A percentile compares a stretch with the other conserved stretches of the same genome.
phyloP scores from a whole-genome alignment of 2,888 invertebrate genomes.

The Leptarthrus brevirostris region DNA sequence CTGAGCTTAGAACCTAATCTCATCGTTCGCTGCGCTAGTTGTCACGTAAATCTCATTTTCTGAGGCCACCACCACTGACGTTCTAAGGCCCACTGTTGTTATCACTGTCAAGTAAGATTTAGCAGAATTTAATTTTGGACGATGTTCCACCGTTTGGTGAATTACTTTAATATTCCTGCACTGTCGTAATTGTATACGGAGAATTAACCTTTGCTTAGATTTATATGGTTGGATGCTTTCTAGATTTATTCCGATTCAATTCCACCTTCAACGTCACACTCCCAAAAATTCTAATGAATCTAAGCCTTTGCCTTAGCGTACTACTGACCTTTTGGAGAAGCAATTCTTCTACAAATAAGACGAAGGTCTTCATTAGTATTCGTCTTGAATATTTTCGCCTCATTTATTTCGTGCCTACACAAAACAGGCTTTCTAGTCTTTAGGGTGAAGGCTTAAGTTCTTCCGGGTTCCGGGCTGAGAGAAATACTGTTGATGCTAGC shows the following conservation, averaged over 20 bases:
- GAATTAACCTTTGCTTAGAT: background rate
- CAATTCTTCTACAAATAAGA: constrained; percentile 12
- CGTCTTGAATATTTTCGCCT: constrained; percentile 17
- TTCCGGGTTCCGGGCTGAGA: background rate
- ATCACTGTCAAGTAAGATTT: background rate
- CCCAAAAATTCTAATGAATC: constrained; percentile 12
- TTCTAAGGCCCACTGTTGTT: background rate
- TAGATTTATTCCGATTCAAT: background rate
- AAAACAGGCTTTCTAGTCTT: background rate
- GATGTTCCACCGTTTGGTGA: background rate
- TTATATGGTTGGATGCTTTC: background rate
- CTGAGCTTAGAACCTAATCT: too few species aligned
- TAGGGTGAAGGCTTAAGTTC: constrained; percentile 6
- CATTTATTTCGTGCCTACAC: constrained; percentile 2
- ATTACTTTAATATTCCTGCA: background rate
- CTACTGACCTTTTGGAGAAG: background rate
- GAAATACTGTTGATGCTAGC: constrained; percentile 6
- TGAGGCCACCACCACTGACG: background rate
- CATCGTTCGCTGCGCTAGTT: background rate
- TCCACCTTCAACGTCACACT: constrained; percentile 1
- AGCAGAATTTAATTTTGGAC: constrained; percentile 16
- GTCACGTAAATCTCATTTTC: background rate
- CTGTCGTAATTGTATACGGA: background rate
- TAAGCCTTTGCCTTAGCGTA: background rate
- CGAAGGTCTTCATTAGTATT: constrained; percentile 24